Base-by-base conservation (phyloP, 1,140 invertebrate species). In the Monochamus saltuarius region DNA sequence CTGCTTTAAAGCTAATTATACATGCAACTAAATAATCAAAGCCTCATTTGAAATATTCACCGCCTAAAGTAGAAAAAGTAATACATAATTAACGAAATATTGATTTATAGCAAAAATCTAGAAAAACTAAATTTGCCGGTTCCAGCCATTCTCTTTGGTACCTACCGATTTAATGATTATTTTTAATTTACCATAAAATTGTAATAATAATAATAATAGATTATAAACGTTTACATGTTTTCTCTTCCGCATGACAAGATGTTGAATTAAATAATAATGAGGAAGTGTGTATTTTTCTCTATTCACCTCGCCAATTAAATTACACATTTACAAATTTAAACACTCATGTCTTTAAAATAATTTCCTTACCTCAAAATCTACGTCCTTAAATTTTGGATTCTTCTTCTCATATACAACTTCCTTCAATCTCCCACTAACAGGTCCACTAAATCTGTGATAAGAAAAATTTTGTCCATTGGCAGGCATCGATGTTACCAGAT, bases 381-480 rank as follows among this genome's bases (percentile, higher is more conserved):
- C n/a, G 37, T 49, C 62, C 16, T 56, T 38, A 13, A 35, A 42
- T 10, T 14, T 35, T 8, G 55, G 40, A 46, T 63, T 53, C 7
- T 54, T 47, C 34, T 47, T 49, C 29, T 51, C 49, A 35, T 68
- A 56, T 16, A 59, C 9, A 7, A 83, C 77, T 66, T 82, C 73
- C 11, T 79, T 68, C 35, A 82, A 81, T 64, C 82, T 70, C 13
- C 82, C 85, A 73, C 82, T 85, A 6, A 87, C 84, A 14, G 85
- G 85, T 37, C 85, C 85, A 71, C 80, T 81, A 70, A 87, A 87
- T 52, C 83, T 80, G 46, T 85, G 81, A 69, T 84, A 87, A 0
- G 85, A 86, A 65, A 82, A 86, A 16, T 84, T 84, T 13, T 82
- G 81, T 9, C 64, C 46, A 35, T 22, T 9, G 22, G 3, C 17